Evolutionary conservation across 2,888 invertebrate species (phyloP).

Genomic region (Mythimna ferrago): DNA sequence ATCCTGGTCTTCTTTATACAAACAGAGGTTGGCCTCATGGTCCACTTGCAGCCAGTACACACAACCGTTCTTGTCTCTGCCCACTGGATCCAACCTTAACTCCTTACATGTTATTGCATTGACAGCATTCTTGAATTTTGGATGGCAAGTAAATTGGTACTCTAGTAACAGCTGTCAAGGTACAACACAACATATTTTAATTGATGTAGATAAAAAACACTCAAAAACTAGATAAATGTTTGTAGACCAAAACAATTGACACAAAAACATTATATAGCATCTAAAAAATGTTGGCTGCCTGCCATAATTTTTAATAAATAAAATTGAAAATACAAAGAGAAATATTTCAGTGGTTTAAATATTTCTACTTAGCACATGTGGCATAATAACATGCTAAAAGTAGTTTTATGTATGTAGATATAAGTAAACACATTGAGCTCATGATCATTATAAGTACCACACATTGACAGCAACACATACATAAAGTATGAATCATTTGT

Average conservation of each 20-base stretch:
- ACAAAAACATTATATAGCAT: slow-evolving; percentile 44
- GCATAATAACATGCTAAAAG: slow-evolving; percentile 26
- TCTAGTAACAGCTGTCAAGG: slow-evolving; percentile 95
- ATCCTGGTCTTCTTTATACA: slow-evolving; percentile 98
- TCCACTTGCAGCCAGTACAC: slow-evolving; percentile 98
- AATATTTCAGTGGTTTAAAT: slow-evolving; percentile 12
- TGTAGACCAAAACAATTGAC: slow-evolving; percentile 52
- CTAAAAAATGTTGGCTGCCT: slow-evolving; percentile 50
- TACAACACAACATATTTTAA: slow-evolving; percentile 4
- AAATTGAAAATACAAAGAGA: slow-evolving; percentile 30
- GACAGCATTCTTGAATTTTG: slow-evolving; percentile 97
- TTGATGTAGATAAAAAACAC: neutral
- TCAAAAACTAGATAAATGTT: slow-evolving; percentile 6
- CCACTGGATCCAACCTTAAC: slow-evolving; percentile 96
- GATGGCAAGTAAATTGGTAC: slow-evolving; percentile 98
- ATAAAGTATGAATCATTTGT: slow-evolving; percentile 59
- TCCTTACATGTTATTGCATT: slow-evolving; percentile 95
- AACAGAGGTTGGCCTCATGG: slow-evolving; percentile 96
- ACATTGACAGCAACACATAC: slow-evolving; percentile 47
- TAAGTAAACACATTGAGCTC: slow-evolving; percentile 40
- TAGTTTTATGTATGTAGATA: slow-evolving; percentile 15
- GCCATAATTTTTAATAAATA: slow-evolving; percentile 58
- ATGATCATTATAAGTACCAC: slow-evolving; percentile 30
- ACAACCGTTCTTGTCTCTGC: slow-evolving; percentile 97
- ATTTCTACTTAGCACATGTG: slow-evolving; percentile 34